A percentile compares a stretch with the other conserved stretches of the same genome.
These are phyloP conservation scores for Pipistrellus pipistrellus DNA, from an alignment of 2,797 vertebrate genomes.

Conservation along the genomic window DNA sequence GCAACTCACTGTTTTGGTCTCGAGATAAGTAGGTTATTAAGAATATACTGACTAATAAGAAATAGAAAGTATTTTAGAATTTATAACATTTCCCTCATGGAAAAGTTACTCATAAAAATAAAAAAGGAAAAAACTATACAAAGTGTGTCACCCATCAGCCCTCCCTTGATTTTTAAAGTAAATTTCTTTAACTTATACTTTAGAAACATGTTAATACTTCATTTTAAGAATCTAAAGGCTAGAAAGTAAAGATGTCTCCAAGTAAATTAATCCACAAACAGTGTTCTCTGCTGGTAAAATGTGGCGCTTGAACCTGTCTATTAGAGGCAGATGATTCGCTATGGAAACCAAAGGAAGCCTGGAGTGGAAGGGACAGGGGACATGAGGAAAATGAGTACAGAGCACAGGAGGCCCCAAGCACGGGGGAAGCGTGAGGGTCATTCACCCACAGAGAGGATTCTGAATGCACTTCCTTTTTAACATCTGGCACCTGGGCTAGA, in stretches of 20 bases:
- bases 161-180: conserved; percentile 54
- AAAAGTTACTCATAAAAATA: conserved; percentile 49
- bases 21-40: conserved; percentile 61
- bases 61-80: conserved; percentile 53
- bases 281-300: neutral
- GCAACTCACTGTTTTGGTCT: conserved; percentile 29
- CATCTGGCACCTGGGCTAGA: neutral
- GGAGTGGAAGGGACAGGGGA: too few species aligned
- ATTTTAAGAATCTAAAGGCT: conserved; percentile 32
- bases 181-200: conserved; percentile 40
- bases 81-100: conserved; percentile 55
- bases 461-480: neutral
- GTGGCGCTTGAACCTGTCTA: neutral
- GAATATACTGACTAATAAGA: conserved; percentile 71
- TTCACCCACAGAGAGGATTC: neutral
- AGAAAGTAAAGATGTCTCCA: conserved; percentile 31
- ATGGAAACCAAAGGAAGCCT: neutral
- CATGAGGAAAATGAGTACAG: neutral
- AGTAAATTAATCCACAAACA: neutral
- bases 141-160: conserved; percentile 53
- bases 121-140: conserved; percentile 67
- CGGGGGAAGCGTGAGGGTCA: neutral
- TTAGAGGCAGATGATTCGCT: neutral
- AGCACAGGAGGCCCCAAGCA: neutral
- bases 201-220: conserved; percentile 50